phyloP scores from a whole-genome alignment of 2,888 invertebrate genomes.

The Fragum whitleyi region DNA sequence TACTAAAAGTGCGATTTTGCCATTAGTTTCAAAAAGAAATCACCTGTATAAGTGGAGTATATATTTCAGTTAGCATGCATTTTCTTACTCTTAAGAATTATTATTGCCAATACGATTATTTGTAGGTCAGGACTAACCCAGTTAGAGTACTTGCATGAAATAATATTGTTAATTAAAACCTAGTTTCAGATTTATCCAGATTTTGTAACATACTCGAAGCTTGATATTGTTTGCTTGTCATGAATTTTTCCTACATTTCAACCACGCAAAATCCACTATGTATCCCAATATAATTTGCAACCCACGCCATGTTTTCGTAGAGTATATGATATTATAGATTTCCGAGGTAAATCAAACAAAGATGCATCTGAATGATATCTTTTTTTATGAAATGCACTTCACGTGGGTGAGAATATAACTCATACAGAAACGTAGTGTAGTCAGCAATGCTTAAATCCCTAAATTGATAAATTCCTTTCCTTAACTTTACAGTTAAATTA shows the following conservation, averaged over 20 bases:
- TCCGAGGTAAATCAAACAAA: no score
- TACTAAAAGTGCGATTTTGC: no score
- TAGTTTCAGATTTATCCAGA: neutral
- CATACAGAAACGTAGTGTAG: no score
- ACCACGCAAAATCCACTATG: neutral
- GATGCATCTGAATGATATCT: no score
- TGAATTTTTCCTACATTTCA: neutral
- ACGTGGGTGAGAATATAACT: no score
- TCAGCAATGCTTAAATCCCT: no score
- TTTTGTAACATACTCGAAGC: neutral
- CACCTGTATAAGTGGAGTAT: no score
- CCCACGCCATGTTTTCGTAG: neutral
- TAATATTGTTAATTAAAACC: neutral
- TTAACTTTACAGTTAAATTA: no score
- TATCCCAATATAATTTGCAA: neutral
- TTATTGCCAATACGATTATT: neutral
- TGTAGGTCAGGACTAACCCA: neutral
- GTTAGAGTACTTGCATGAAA: neutral
- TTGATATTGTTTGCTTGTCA: conserved; percentile 1
- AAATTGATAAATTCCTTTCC: no score
- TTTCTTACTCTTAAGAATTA: neutral
- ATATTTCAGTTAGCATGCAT: neutral
- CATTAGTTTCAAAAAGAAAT: no score
- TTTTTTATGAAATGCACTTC: no score
- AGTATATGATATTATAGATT: no score